Evolutionary conservation across 2,113 vertebrate genomes (phyloP).

Genomic region (Aphyosemion australe): DNA sequence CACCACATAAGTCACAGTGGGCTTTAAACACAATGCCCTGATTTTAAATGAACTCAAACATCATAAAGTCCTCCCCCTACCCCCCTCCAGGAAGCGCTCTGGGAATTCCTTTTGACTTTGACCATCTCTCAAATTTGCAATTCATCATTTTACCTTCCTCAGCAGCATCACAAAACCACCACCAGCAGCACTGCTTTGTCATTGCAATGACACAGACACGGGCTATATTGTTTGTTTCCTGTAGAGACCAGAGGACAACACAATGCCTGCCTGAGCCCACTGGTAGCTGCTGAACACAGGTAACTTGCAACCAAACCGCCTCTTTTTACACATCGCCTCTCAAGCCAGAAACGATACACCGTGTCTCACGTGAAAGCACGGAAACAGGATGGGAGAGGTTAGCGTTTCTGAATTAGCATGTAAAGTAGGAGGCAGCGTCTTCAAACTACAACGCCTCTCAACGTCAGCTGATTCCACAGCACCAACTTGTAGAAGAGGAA

Average conservation of each 20-base stretch:
- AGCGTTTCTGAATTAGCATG: neutral
- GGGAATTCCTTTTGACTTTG: constrained; percentile 75
- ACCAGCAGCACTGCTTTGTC: constrained; percentile 62
- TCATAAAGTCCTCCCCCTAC: constrained; percentile 26
- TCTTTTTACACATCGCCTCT: no score
- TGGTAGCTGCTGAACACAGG: constrained; percentile 39
- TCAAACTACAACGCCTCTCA: neutral
- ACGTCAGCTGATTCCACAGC: neutral
- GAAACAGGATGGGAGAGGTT: neutral
- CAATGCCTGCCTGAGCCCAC: constrained; percentile 33
- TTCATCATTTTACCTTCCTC: constrained; percentile 69
- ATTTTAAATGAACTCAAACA: constrained; percentile 72
- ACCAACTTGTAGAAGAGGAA: neutral
- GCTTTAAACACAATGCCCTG: constrained; percentile 56
- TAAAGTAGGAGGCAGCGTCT: neutral
- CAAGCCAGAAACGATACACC: no score
- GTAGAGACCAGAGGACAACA: constrained; percentile 32
- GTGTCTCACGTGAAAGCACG: neutral
- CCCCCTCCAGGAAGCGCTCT: constrained; percentile 43
- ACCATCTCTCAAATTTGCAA: constrained; percentile 74
- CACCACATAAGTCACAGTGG: constrained; percentile 45
- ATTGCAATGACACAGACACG: constrained; percentile 64
- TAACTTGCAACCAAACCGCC: constrained; percentile 9
- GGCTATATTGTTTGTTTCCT: constrained; percentile 55
- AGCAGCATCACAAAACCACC: constrained; percentile 57